phyloP scores from a whole-genome alignment of 2,113 vertebrate genomes.

The Bos taurus region ARS-UCD2.0 NC_037357.1:119168501-119169000 shows the following conservation, averaged over 20 bases:
- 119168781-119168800: conserved; percentile 53
- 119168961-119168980: conserved; percentile 3
- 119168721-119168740: conserved; percentile 40
- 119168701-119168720: conserved; percentile 35
- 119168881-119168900: conserved; percentile 13
- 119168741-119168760: conserved; percentile 26
- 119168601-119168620: conserved; percentile 23
- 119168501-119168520: not conserved
- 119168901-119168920: conserved; percentile 34
- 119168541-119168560: conserved; percentile 44
- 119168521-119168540: conserved; percentile 14
- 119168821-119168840: not conserved
- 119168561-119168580: conserved; percentile 37
- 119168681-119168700: not conserved
- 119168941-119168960: not conserved
- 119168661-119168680: conserved; percentile 45
- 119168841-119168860: conserved; percentile 1
- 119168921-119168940: not conserved
- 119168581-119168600: conserved; percentile 42
- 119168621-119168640: not conserved
- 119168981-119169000: conserved; percentile 13
- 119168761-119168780: conserved; percentile 29
- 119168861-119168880: not conserved
- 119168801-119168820: conserved; percentile 45
- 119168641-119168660: conserved; percentile 57